phyloP scores from a whole-genome alignment of 2,113 vertebrate species.

The Plecturocebus donacophilus region DNA sequence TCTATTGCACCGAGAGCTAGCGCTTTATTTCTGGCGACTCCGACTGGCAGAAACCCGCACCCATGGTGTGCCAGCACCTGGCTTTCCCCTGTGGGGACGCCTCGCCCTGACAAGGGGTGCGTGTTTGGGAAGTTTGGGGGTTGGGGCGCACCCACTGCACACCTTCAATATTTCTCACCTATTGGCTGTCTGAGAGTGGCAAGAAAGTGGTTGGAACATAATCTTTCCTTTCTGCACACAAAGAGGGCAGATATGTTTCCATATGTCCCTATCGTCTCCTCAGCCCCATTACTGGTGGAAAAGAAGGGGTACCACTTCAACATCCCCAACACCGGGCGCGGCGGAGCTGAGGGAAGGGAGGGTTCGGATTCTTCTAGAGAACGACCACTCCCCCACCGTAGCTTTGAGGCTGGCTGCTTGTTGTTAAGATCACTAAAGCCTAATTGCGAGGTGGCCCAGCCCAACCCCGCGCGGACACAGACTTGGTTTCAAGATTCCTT shows the following conservation, averaged over 20 bases:
- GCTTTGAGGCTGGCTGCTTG: background rate
- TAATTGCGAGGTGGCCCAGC: background rate
- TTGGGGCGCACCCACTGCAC: background rate
- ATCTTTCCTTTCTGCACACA: background rate
- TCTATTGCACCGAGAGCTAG: background rate
- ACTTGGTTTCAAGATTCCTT: constrained; percentile 20
- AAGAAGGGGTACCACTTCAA: background rate
- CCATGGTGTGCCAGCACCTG: background rate
- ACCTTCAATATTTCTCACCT: background rate
- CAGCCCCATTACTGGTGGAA: background rate
- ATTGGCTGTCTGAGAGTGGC: background rate
- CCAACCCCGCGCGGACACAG: background rate
- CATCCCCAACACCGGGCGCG: too few relatives aligned
- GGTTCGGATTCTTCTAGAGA: background rate
- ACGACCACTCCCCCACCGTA: background rate
- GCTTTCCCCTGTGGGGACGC: background rate
- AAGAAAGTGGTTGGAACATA: background rate
- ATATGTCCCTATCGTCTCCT: background rate
- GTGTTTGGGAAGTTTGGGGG: background rate
- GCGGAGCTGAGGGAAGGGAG: background rate
- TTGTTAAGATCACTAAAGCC: background rate
- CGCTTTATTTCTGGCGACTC: background rate
- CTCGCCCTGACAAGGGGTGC: background rate
- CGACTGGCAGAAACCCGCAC: background rate
- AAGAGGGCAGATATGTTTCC: background rate